phyloP scores from a whole-genome alignment of 2,113 vertebrate genomes.

The Callochromis pleurospilus region DNA sequence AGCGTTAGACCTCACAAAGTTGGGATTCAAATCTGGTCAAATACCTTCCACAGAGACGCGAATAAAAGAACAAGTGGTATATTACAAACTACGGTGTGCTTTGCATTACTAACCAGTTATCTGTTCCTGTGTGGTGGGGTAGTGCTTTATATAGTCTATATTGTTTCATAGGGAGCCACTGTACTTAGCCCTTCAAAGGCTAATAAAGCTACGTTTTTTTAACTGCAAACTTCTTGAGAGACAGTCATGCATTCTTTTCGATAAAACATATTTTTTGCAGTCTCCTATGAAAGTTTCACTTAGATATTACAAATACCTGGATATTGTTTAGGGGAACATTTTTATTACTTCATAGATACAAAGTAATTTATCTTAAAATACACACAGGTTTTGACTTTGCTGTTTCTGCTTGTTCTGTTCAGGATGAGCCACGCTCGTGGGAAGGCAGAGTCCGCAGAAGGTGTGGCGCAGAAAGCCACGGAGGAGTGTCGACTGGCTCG shows the following conservation, averaged over 20 bases:
- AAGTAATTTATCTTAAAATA: background rate
- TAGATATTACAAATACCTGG: background rate
- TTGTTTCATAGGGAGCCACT: background rate
- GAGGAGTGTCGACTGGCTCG: conserved; percentile 92
- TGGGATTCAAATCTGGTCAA: background rate
- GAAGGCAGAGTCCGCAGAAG: conserved; percentile 89
- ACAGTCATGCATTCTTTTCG: background rate
- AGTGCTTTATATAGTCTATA: background rate
- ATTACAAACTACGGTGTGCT: background rate
- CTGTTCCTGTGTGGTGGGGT: background rate
- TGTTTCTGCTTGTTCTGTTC: conserved; percentile 12
- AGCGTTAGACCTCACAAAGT: background rate
- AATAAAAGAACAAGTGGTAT: background rate
- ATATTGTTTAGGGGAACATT: background rate
- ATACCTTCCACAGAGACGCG: background rate
- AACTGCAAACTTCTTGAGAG: background rate
- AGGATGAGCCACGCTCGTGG: conserved; percentile 94
- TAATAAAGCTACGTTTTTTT: background rate
- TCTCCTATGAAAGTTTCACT: background rate
- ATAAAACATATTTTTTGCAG: background rate
- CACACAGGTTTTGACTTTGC: background rate
- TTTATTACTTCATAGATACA: background rate
- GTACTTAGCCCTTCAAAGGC: background rate
- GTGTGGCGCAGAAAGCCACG: conserved; percentile 86
- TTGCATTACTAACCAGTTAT: background rate